Conservation (phyloP, 2,888 invertebrate genomes). For the Stenolophus ochropezus region DNA sequence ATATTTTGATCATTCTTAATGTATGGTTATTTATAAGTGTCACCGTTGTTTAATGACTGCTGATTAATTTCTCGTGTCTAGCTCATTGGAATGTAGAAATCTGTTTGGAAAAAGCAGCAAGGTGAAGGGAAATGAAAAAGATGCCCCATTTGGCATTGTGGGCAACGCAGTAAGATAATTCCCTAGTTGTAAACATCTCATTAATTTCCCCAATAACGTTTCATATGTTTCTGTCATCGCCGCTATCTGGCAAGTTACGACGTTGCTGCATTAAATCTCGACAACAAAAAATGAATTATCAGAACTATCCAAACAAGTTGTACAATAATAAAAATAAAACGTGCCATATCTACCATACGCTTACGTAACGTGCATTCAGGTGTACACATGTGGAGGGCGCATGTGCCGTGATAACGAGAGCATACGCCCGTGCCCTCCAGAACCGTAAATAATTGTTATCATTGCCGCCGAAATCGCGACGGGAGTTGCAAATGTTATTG, state of each 20-base stretch:
- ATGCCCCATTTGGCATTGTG: not conserved
- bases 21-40: too few relatives aligned
- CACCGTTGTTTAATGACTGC: too few relatives aligned
- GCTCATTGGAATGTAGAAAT: too few relatives aligned
- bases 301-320: conserved; percentile 13
- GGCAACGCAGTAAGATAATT: not conserved
- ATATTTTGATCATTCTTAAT: too few relatives aligned
- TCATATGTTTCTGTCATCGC: not conserved
- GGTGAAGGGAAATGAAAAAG: too few relatives aligned
- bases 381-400: not conserved
- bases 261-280: not conserved
- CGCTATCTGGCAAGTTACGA: conserved; percentile 3
- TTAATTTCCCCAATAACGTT: conserved; percentile 11
- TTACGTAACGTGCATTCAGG: conserved; percentile 8
- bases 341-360: conserved; percentile 25
- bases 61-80: too few relatives aligned
- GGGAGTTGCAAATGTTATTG: not conserved
- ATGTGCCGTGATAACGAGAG: not conserved
- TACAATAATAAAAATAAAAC: conserved; percentile 28
- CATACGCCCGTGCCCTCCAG: not conserved
- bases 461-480: not conserved
- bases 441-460: conserved; percentile 15
- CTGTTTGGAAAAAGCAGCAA: too few relatives aligned
- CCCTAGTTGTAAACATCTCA: not conserved
- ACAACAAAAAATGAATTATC: conserved; percentile 18